These are phyloP conservation scores for Odontomyia ornata DNA, from an alignment of 2,888 invertebrate species.

Conservation along the genomic window DNA sequence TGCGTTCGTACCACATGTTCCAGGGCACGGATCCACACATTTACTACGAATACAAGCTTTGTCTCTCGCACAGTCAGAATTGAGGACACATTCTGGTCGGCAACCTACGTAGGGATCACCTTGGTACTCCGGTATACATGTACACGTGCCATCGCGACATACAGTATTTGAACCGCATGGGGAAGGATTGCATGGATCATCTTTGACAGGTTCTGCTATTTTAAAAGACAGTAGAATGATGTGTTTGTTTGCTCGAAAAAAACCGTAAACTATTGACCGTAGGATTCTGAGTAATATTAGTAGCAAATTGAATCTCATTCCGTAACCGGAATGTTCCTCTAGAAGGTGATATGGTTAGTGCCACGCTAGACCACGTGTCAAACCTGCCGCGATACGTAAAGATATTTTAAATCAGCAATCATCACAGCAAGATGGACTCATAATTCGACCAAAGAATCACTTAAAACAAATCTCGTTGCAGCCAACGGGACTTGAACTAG, in stretches of 20 bases:
- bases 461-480: too few species aligned
- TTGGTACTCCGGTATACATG: constrained; percentile 74
- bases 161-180: constrained; percentile 77
- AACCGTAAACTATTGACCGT: too few species aligned
- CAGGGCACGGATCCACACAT: constrained; percentile 80
- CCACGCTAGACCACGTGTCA: too few species aligned
- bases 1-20: constrained; percentile 80
- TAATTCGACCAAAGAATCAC: too few species aligned
- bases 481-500: too few species aligned
- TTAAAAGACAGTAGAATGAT: background rate
- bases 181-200: constrained; percentile 69
- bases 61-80: constrained; percentile 75
- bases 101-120: constrained; percentile 81
- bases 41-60: constrained; percentile 77
- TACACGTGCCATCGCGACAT: constrained; percentile 73
- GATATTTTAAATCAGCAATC: background rate
- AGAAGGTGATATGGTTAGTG: too few species aligned
- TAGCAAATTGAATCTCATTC: too few species aligned
- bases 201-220: constrained; percentile 55
- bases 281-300: too few species aligned
- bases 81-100: constrained; percentile 81
- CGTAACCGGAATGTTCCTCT: too few species aligned
- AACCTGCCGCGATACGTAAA: too few species aligned
- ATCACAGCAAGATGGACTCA: too few species aligned
- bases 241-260: background rate